Conservation (phyloP, 2,113 vertebrate species). For the Ovibos moschatus region DNA sequence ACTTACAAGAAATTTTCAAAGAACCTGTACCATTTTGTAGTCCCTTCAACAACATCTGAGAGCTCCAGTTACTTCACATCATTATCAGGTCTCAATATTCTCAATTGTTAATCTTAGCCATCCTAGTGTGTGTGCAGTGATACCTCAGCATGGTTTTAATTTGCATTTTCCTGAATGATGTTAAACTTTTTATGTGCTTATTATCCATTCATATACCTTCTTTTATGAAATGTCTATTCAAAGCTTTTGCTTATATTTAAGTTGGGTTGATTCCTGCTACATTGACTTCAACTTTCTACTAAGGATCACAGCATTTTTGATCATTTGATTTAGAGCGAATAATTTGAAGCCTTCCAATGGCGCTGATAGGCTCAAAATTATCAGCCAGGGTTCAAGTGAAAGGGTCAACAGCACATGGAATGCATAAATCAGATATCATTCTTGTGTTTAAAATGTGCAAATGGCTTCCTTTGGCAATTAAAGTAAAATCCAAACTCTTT, state of each 20-base stretch:
- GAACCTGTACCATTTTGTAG: background rate
- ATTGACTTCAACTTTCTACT: constrained; percentile 36
- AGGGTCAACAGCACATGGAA: background rate
- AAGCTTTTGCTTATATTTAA: constrained; percentile 34
- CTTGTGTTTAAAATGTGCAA: background rate
- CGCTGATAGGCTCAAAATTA: constrained; percentile 17
- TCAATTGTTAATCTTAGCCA: background rate
- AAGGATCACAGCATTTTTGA: constrained; percentile 29
- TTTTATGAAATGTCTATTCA: constrained; percentile 33
- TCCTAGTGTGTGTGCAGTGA: background rate
- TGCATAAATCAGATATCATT: background rate
- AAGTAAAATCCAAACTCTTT: background rate
- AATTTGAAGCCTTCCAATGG: constrained; percentile 24
- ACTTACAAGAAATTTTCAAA: constrained; percentile 11
- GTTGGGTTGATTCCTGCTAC: constrained; percentile 27
- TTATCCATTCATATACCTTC: background rate
- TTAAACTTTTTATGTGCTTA: constrained; percentile 33
- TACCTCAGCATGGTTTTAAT: background rate
- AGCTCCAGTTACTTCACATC: background rate
- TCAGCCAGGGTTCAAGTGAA: constrained; percentile 42
- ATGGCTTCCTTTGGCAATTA: constrained; percentile 5
- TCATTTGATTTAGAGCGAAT: constrained; percentile 55
- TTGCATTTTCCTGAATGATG: constrained; percentile 25
- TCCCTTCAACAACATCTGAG: background rate
- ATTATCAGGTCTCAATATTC: background rate